Base-by-base conservation (phyloP, 2,113 vertebrate genomes). In the Pelmatolapia mariae region DNA sequence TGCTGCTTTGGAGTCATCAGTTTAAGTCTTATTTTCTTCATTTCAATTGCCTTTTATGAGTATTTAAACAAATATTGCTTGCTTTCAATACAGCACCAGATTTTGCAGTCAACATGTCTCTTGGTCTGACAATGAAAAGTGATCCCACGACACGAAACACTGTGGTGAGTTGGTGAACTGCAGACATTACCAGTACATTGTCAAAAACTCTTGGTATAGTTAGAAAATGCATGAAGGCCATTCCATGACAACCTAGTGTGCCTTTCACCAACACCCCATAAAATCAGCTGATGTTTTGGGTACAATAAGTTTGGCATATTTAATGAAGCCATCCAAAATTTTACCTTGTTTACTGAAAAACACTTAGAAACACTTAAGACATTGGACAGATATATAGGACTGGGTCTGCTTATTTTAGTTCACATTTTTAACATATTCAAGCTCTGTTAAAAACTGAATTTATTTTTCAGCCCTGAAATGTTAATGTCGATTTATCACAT, bases 41-140 rank as follows among this genome's bases (percentile, higher is more conserved):
- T 40, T 40, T 40, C 33, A 68, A 66, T 8, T 13, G 61, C 10
- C 19, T 66, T 66, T 66, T 38, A 22, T 66, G 18, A 22, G 33
- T 66, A 22, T 66, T 66, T 13, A 38, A 38, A 59, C 18, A 31
- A 31, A 59, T 10, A 31, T 59, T 59, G 19, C 33, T 38, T 38
- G 18, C 19, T 66, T 66, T 66, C 7, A 38, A 66, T 38, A 10
- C 90, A 97, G 95, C 85, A 12, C 94, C 95, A 50, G 3, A 2
- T 66, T 66, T 38, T 66, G 36, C 61, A 26, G 61, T 66, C 33
- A 66, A 66, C 33, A 66, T 66, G 61, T 66, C 61, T 4, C 61
- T 66, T 66, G 61, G 61, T 40, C 93, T 97, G 81, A 89, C 95
- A 10, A 92, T 97, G 96, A 71, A 79, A 43, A 84, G 5, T 82